phyloP scores from a whole-genome alignment of 2,797 vertebrate species.

The Sciurus vulgaris region DNA sequence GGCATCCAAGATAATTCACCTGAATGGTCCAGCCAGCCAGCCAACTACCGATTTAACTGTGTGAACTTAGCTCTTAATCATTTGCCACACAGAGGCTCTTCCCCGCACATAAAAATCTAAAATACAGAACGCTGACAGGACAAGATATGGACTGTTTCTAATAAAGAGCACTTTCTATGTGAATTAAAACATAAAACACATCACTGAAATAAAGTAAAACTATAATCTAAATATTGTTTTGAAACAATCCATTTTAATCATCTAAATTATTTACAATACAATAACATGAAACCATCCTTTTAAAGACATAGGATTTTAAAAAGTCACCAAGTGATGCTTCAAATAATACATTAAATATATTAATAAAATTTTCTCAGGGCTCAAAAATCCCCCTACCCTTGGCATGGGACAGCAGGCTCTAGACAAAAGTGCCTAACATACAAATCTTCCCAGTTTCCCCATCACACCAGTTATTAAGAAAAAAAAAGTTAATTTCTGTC shows the following conservation, averaged over 20 bases:
- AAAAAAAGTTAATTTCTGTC: neutral
- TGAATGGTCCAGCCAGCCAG: neutral
- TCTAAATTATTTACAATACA: constrained; percentile 66
- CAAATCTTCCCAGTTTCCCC: neutral
- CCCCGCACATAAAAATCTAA: neutral
- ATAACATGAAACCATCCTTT: constrained; percentile 28
- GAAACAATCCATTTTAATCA: constrained; percentile 73
- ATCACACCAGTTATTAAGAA: neutral
- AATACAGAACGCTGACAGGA: neutral
- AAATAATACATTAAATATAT: constrained; percentile 50
- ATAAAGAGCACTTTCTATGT: neutral
- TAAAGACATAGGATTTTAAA: constrained; percentile 46
- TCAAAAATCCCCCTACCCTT: neutral
- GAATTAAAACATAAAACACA: neutral
- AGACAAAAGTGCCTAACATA: neutral
- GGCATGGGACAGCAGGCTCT: neutral
- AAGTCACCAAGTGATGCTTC: constrained; percentile 45
- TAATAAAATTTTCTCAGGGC: neutral
- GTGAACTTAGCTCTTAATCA: neutral
- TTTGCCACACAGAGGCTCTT: rapidly evolving
- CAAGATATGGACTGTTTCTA: neutral
- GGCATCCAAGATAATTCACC: neutral
- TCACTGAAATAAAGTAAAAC: constrained; percentile 70
- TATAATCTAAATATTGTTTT: constrained; percentile 67
- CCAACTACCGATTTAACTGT: neutral